Percentiles rank a stretch among this genome's conserved stretches.
These are phyloP conservation scores for Cantharis flavilabris DNA, from an alignment of 2,888 invertebrate genomes.

Conservation along the genomic window DNA sequence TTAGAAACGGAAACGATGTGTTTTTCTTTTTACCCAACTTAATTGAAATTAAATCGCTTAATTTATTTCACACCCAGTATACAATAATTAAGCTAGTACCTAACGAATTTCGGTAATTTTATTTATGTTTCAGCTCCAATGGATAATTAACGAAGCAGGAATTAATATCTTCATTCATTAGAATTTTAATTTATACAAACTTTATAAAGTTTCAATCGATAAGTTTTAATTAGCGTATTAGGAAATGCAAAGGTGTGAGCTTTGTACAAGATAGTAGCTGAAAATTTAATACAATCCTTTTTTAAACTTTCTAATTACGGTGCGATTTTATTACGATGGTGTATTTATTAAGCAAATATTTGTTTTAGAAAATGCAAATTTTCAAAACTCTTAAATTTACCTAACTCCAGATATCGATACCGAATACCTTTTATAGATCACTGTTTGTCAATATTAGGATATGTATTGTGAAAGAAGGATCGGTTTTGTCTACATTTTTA, in stretches of 20 bases:
- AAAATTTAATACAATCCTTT: neutral
- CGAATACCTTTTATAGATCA: too few species aligned
- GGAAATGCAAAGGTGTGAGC: neutral
- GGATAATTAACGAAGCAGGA: neutral
- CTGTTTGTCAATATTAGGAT: too few species aligned
- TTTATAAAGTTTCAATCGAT: neutral
- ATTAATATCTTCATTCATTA: neutral
- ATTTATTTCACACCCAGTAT: neutral
- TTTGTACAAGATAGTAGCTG: neutral
- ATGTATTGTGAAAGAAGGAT: too few species aligned
- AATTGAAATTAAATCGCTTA: neutral
- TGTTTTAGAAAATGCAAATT: neutral
- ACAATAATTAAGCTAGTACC: neutral
- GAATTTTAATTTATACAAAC: neutral
- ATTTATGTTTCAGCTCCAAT: neutral
- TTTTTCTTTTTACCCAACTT: neutral
- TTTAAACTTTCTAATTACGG: neutral
- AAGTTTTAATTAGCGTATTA: neutral
- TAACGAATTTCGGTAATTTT: neutral
- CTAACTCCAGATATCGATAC: too few species aligned
- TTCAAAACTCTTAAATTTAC: neutral
- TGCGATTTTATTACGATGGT: neutral
- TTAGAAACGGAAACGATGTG: neutral
- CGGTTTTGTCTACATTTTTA: too few species aligned
- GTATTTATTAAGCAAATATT: neutral